Percentiles rank a stretch among this genome's conserved stretches.
Evolutionary conservation across 2,888 invertebrate genomes (phyloP).

Genomic region (Melipona bicolor): DNA sequence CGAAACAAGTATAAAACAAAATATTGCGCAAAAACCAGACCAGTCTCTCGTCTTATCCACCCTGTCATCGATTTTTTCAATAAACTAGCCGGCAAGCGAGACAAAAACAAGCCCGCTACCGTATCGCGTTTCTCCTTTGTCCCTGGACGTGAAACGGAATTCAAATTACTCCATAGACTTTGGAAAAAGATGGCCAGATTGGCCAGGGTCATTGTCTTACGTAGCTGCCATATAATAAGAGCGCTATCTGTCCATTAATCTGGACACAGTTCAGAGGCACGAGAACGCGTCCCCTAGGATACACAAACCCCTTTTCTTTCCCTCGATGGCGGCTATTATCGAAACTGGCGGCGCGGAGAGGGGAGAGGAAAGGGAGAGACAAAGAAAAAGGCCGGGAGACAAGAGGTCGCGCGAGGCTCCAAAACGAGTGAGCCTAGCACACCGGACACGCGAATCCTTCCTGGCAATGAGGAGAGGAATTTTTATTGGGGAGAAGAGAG

Average conservation of each 20-base stretch:
- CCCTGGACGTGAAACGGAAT: slow-evolving; percentile 17
- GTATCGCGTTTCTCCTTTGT: slow-evolving; percentile 8
- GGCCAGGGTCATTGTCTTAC: slow-evolving; percentile 46
- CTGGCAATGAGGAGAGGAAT: slow-evolving; percentile 70
- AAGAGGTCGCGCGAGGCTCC: slow-evolving; percentile 26
- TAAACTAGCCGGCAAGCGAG: slow-evolving; percentile 7
- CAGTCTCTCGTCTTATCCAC: neutral
- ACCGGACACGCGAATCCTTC: slow-evolving; percentile 66
- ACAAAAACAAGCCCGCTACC: neutral
- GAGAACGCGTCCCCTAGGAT: slow-evolving; percentile 22
- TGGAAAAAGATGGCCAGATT: slow-evolving; percentile 57
- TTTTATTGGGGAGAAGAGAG: neutral
- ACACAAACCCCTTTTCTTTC: slow-evolving; percentile 36
- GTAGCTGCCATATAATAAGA: slow-evolving; percentile 46
- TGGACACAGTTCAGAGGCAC: slow-evolving; percentile 46
- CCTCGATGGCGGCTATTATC: slow-evolving; percentile 40
- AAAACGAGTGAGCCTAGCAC: slow-evolving; percentile 34
- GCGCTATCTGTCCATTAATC: slow-evolving; percentile 58
- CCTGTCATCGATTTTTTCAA: slow-evolving; percentile 7
- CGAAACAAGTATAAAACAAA: neutral
- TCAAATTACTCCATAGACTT: slow-evolving; percentile 40
- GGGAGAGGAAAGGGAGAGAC: neutral
- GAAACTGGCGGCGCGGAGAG: slow-evolving; percentile 15
- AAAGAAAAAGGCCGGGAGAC: neutral
- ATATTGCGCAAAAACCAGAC: neutral